phyloP scores from a whole-genome alignment of 1,140 invertebrate species.

The Schmidtea mediterranea region DNA sequence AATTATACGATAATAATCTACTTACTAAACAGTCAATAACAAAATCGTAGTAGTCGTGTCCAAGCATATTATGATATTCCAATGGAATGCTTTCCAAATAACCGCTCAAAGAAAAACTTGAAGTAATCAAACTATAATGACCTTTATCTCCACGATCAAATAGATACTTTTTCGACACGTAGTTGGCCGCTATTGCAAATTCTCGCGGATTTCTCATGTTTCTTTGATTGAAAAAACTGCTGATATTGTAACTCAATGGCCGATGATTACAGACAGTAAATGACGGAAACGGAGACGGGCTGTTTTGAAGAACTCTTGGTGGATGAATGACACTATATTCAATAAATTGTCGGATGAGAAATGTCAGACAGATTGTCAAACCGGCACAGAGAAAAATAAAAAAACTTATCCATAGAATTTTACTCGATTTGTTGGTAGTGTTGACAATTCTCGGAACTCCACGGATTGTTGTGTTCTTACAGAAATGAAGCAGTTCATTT shows the following conservation, averaged over 20 bases:
- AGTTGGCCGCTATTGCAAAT: too few relatives aligned
- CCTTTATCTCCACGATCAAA: too few relatives aligned
- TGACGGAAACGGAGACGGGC: neutral
- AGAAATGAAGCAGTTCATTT: neutral
- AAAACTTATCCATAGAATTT: neutral
- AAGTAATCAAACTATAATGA: too few relatives aligned
- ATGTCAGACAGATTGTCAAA: constrained; percentile 2
- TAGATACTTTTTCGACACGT: too few relatives aligned
- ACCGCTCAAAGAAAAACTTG: neutral
- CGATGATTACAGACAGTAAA: constrained; percentile 3
- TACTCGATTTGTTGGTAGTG: neutral
- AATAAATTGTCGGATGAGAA: constrained; percentile 1
- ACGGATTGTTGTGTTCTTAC: constrained; percentile 6
- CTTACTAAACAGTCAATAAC: too few relatives aligned
- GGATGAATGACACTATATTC: constrained; percentile 6
- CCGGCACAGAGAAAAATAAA: neutral
- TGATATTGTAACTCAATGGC: neutral
- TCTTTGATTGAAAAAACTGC: too few relatives aligned
- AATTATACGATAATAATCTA: too few relatives aligned
- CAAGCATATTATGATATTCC: neutral
- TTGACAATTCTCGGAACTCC: constrained; percentile 4
- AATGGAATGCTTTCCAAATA: neutral
- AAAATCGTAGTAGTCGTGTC: neutral
- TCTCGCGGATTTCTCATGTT: too few relatives aligned
- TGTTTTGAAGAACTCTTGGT: constrained; percentile 1